A percentile compares a stretch with the other conserved stretches of the same genome.
Evolutionary conservation across 2,888 invertebrate genomes (phyloP).

Genomic region (Cancer borealis): DNA sequence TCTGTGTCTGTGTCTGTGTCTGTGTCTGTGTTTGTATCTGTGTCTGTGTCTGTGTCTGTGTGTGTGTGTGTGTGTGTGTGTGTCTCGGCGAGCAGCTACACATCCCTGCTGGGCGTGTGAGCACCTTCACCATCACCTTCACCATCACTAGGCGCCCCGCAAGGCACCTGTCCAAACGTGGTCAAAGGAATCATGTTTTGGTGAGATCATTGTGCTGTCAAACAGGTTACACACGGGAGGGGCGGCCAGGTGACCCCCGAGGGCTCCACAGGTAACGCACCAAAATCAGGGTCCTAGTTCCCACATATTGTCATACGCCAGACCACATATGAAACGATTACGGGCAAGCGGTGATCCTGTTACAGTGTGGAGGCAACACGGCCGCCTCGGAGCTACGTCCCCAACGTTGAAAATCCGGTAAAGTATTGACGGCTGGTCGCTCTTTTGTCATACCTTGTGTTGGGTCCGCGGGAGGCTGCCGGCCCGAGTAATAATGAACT

Average conservation of each 20-base stretch:
- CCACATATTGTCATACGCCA: conserved; percentile 60
- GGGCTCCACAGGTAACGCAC: conserved; percentile 30
- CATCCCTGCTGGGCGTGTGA: background rate
- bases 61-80: conserved; percentile 17
- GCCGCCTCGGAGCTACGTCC: background rate
- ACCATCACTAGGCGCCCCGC: background rate
- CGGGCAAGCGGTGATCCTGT: conserved; percentile 7
- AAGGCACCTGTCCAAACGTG: conserved; percentile 56
- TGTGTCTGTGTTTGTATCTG: conserved; percentile 18
- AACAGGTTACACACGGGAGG: conserved; percentile 42
- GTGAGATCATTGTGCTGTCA: conserved; percentile 58
- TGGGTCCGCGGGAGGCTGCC: conserved; percentile 17
- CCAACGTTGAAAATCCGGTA: conserved; percentile 22
- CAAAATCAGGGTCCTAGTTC: conserved; percentile 48
- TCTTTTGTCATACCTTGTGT: background rate
- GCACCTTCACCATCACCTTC: background rate
- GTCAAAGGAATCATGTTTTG: conserved; percentile 59
- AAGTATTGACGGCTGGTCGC: background rate
- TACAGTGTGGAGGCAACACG: background rate
- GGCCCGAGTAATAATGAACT: conserved; percentile 52
- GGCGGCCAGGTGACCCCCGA: conserved; percentile 39
- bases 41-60: conserved; percentile 45
- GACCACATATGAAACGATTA: conserved; percentile 67
- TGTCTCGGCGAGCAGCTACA: no score
- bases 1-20: conserved; percentile 6